Evolutionary conservation across 1,140 invertebrate genomes (phyloP).

Genomic region (Philaenus spumarius): DNA sequence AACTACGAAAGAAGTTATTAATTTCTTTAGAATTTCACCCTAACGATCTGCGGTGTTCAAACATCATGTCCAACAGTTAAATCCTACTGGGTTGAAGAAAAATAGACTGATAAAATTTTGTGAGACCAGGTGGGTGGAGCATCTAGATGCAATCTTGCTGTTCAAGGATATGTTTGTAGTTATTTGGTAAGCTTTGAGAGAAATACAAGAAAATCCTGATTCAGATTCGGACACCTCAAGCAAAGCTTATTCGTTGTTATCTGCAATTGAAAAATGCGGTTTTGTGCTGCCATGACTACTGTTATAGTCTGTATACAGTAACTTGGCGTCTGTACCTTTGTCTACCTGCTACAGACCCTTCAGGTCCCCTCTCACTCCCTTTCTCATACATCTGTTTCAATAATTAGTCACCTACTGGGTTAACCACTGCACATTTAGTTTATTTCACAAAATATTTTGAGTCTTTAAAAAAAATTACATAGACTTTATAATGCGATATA

Average conservation of each 20-base stretch:
- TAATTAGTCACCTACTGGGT: no score
- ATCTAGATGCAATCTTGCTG: no score
- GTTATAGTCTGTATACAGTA: no score
- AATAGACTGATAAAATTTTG: constrained; percentile 18
- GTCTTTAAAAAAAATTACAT: no score
- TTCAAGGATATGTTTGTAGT: constrained; percentile 8
- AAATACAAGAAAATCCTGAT: constrained; percentile 14
- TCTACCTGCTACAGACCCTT: no score
- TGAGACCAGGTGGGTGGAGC: constrained; percentile 22
- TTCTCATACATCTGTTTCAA: no score
- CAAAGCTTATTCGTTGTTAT: no score
- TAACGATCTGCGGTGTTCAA: constrained; percentile 8
- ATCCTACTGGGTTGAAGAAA: constrained; percentile 10
- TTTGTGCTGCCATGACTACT: constrained; percentile 12
- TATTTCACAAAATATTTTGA: no score
- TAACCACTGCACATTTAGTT: no score
- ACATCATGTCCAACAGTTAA: not conserved
- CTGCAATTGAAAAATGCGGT: constrained; percentile 4
- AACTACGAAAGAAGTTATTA: constrained; percentile 16
- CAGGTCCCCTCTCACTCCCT: no score
- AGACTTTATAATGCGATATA: no score
- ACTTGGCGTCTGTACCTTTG: no score
- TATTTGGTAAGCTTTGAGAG: constrained; percentile 13
- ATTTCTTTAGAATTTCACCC: constrained; percentile 12
- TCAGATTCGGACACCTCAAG: constrained; percentile 11